Base-by-base conservation (phyloP, 2,113 vertebrate species). In the Myrmecophaga tridactyla region DNA sequence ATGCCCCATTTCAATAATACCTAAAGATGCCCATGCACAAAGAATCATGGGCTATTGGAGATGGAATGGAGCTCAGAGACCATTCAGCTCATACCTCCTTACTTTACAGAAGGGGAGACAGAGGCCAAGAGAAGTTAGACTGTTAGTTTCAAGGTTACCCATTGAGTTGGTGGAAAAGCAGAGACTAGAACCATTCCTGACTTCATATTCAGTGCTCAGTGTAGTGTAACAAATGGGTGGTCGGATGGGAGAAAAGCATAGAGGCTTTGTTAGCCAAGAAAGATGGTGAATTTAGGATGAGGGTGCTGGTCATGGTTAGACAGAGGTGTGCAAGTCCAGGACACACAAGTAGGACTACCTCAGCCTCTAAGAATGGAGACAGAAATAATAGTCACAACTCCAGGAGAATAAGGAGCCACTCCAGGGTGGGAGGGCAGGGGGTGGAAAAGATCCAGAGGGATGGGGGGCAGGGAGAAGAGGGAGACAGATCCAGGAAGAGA, bases 281-380 rank as follows among this genome's bases (percentile, higher is more conserved):
- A 46, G 34, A 23, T 1, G 6, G 14, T 39, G 0, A 0, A 17
- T 34, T 75, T 41, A 1, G 4, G 21, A 25, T 12, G 48, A 58
- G 62, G 43, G 29, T 14, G 7, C 20, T 4, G 43, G 27, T 43
- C 18, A 13, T 1, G 1, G 80, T 56, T 14, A 67, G 46, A 23
- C 36, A 53, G 80, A 80, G 25, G 18, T 12, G 46, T 4, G 31
- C 43, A 20, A 29, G 27, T 39, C 41, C 11, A 15, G 43, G 21
- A 25, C 20, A 23, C 7, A 2, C 2, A 15, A 69, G 75, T 18
- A 14, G 60, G n/a, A 41, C 14, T 6, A 31, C 56, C 23, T 84
- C 18, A 56, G 62, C 17, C 46, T 83, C 43, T 53, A 36, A 39
- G 14, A 29, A 13, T 70, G 25, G 51, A 39, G 15, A 12, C 60